phyloP scores from a whole-genome alignment of 2,888 invertebrate genomes.

The Pasiphila rectangulata region DNA sequence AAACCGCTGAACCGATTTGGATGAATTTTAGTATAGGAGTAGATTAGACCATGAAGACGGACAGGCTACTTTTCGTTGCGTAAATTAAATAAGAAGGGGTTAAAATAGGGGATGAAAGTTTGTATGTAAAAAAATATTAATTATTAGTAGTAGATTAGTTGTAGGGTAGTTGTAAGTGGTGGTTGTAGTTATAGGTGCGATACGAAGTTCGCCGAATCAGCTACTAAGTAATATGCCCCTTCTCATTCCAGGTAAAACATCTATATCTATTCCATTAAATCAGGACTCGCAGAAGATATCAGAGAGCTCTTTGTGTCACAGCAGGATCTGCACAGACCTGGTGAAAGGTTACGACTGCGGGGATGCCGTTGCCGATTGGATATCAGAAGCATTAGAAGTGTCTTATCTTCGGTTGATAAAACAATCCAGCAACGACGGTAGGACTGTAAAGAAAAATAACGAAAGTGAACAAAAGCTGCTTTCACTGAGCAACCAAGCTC shows the following conservation, averaged over 20 bases:
- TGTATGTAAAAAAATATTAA: no score
- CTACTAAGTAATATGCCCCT: no score
- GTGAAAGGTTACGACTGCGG: slow-evolving; percentile 93
- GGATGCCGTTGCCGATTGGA: slow-evolving; percentile 88
- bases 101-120: no score
- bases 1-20: no score
- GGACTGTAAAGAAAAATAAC: slow-evolving; percentile 56
- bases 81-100: no score
- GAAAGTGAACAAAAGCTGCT: slow-evolving; percentile 48
- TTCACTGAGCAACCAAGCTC: slow-evolving; percentile 91
- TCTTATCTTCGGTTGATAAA: slow-evolving; percentile 85
- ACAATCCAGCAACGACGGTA: slow-evolving; percentile 72
- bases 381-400: slow-evolving; percentile 85
- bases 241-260: slow-evolving; percentile 75
- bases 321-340: slow-evolving; percentile 92
- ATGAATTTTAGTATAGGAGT: no score
- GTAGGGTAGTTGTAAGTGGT: no score
- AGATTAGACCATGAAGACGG: no score
- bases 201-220: no score
- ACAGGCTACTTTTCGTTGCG: no score
- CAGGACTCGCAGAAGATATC: slow-evolving; percentile 37
- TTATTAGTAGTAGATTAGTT: no score
- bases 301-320: slow-evolving; percentile 82
- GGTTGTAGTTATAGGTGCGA: no score
- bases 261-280: slow-evolving; percentile 79